Base-by-base conservation (phyloP, 2,888 invertebrate genomes). In the Acleris sparsana region DNA sequence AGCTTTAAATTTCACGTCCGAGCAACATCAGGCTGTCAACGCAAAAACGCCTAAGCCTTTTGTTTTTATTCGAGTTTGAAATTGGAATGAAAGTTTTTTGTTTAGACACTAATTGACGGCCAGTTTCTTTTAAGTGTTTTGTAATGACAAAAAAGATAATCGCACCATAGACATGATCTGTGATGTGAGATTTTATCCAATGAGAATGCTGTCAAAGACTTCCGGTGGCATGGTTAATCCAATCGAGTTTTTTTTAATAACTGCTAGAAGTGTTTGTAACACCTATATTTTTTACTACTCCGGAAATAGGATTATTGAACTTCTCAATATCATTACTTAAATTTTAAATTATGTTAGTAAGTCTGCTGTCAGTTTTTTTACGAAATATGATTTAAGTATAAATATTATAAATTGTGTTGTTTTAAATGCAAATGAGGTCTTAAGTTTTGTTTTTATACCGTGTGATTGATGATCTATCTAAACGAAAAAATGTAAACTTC, bases 1-100 rank as follows among this genome's bases (percentile, higher is more conserved):
- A 60, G 65, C 53, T 64, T 65, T 65, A 55, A 55, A 65, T 65
- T 65, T 65, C 60, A 65, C 65, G 55, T 51, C 60, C 55, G 64
- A 60, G 55, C 17, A 7, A 55, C 57, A 57, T 46, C 65, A 25
- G 44, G 49, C 60, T 65, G 65, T 65, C 65, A 29, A 29, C 51
- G 62, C 52, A 53, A 66, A 66, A 62, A 57, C 53, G 46, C 53
- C 52, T 66, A 25, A 58, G 18, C 16, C 43, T 55, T 43, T 22
- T 55, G 20, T 55, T 55, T 55, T 20, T 43, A 33, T 20, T 33
- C 29, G 16, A 20, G 33, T 59, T 59, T 48, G 18, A 48, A 48
- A 46, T 58, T 22, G 49, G 49, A 59, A 49, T 55, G 20, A 53
- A 18, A 6, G 44, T n/a, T 39, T n/a, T 63, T 57, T 49, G n/a